These are phyloP conservation scores for Morpho helenor DNA, from an alignment of 2,888 invertebrate species.

Conservation along the genomic window DNA sequence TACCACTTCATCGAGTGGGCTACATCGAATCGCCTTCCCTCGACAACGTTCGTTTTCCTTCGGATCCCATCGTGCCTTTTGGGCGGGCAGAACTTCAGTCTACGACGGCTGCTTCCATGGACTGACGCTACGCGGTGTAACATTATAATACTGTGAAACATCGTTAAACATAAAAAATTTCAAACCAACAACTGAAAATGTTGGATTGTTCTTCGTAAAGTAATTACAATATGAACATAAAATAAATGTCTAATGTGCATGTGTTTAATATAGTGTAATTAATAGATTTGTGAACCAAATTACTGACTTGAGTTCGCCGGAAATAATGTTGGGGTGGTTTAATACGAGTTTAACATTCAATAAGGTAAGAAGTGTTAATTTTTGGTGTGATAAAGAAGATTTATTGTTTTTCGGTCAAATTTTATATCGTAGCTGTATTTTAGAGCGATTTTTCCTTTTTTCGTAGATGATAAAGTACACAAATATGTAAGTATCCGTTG, in stretches of 20 bases:
- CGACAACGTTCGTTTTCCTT: constrained; percentile 32
- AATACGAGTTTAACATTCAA: constrained; percentile 51
- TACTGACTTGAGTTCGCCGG: constrained; percentile 52
- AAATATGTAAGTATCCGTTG: constrained; percentile 11
- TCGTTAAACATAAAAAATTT: constrained; percentile 47
- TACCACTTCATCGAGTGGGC: constrained; percentile 76
- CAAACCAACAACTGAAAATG: constrained; percentile 33
- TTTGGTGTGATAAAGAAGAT: constrained; percentile 11
- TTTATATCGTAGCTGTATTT: not conserved
- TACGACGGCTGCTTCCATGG: constrained; percentile 39
- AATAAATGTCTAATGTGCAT: constrained; percentile 27
- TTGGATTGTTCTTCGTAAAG: constrained; percentile 19
- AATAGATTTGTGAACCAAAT: constrained; percentile 49
- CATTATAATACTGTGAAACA: constrained; percentile 42
- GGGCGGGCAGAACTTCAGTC: constrained; percentile 68
- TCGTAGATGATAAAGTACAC: constrained; percentile 2
- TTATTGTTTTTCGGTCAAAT: not conserved
- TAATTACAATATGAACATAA: constrained; percentile 9
- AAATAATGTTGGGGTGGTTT: constrained; percentile 54
- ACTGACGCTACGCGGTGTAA: constrained; percentile 37
- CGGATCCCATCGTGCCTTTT: constrained; percentile 47
- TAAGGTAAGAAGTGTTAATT: constrained; percentile 47
- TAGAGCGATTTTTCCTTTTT: not conserved
- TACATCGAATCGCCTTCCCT: constrained; percentile 55
- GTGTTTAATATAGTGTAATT: constrained; percentile 52